Base-by-base conservation (phyloP, 2,113 vertebrate species). In the Centropristis striata region DNA sequence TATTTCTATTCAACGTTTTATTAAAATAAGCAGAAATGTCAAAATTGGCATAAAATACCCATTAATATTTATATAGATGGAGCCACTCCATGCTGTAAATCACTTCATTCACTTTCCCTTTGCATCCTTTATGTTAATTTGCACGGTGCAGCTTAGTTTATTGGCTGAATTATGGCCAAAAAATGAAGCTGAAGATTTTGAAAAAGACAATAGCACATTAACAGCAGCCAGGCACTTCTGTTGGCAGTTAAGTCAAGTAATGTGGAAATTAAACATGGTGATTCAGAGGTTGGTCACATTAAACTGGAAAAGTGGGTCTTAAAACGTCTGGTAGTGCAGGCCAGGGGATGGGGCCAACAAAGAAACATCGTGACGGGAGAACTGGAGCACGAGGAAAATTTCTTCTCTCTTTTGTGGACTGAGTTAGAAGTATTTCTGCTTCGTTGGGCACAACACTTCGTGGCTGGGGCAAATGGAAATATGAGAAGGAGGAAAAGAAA, bases 241-340 rank as follows among this genome's bases (percentile, higher is more conserved):
- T 14, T 63, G 28, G 57, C 71, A 65, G 44, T 53, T 65, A 51
- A 53, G 44, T 44, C n/a, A 58, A 28, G 58, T 58, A 74, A 74
- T 75, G 51, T 64, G 44, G 50, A 58, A 69, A 83, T 68, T 21
- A 64, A 70, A 81, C 21, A 70, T 32, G 21, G 39, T 28, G n/a
- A 60, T 55, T 61, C 54, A 68, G 39, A 18, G 15, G 36, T 13
- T 64, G 44, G 25, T 77, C 60, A 77, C 71, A 71, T 83, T 66
- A 77, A 77, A 71, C 2, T 53, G 61, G 46, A 72, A 54, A 67
- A 72, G 46, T 70, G 41, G 49, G 64, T 59, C 68, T 57, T 37
- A 25, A 36, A 57, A 23, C 4, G 20, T 49, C 23, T 59, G 36
- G 4, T 20, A 4, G 36, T 37, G 53, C 23, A 42, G 51, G 15